Base-by-base conservation (phyloP, 2,113 vertebrate genomes). In the Heterotilapia buettikoferi region DNA sequence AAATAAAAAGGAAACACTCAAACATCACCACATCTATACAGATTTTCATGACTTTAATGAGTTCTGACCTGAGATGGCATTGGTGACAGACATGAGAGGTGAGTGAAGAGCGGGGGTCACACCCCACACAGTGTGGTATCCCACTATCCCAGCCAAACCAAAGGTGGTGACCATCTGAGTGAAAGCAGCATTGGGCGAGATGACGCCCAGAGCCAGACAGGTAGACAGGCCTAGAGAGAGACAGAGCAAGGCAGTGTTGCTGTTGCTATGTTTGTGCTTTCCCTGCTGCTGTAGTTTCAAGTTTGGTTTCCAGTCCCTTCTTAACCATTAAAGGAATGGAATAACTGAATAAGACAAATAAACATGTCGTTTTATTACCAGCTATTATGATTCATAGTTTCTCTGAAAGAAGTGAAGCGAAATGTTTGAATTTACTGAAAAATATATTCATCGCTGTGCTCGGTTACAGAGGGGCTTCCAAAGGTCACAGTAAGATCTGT, bases 111-210 rank as follows among this genome's bases (percentile, higher is more conserved):
- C 98, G 1, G 98, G 97, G 29, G 97, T 98, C 89, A 99, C 98
- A 1, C 98, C 98, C 98, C 98, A 99, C n/a, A 99, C 98, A 0
- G 98, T 99, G 95, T 99, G 98, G 94, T 99, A 99, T 3, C 98
- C 98, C 93, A 99, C 98, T 33, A 99, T 98, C 83, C 98, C 98
- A 2, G 98, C 97, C 86, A 99, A 91, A 83, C 98, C 98, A 31
- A 99, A 98, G 0, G 98, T 99, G 0, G 98, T 99, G 93, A 99
- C 98, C 96, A 99, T 99, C 95, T 99, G 99, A 4, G 97, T 97
- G 94, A 99, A 99, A 21, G 98, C 97, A 19, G 96, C 93, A 36
- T 97, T 98, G 53, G 98, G 98, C 16, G 98, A 96, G 8, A 88
- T 94, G 9, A 98, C 11, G 19, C 98, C 99, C 68, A 99, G 95